Evolutionary conservation across 2,797 vertebrate genomes (phyloP).

Genomic region (Trachurus trachurus): DNA sequence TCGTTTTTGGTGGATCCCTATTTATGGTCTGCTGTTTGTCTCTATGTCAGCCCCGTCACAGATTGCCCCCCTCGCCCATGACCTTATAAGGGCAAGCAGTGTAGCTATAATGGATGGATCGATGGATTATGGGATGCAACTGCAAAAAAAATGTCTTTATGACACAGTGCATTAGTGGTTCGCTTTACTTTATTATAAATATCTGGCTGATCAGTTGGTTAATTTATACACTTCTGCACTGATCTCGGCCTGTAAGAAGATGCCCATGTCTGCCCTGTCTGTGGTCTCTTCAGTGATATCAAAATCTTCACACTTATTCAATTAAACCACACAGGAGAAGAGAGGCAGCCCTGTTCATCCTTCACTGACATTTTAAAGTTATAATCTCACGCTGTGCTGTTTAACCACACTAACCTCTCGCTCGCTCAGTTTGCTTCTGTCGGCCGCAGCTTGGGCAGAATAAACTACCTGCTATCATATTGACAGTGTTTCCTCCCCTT

Average conservation of each 20-base stretch:
- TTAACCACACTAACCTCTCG: slow-evolving; percentile 62
- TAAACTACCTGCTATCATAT: background rate
- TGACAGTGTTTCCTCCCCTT: background rate
- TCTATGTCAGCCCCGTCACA: too few species aligned
- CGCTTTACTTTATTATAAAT: background rate
- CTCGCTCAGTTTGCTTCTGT: slow-evolving; percentile 6
- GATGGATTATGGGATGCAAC: too few species aligned
- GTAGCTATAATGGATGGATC: too few species aligned
- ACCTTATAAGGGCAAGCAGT: too few species aligned
- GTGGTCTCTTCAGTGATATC: background rate
- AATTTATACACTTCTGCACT: background rate
- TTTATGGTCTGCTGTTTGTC: too few species aligned
- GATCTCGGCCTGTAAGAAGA: background rate
- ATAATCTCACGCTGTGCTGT: slow-evolving; percentile 23
- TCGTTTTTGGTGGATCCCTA: too few species aligned
- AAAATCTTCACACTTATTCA: background rate
- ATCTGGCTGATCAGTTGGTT: background rate
- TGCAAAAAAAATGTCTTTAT: background rate
- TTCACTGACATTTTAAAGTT: background rate
- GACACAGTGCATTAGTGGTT: background rate
- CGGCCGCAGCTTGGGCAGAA: background rate
- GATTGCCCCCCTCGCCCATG: too few species aligned
- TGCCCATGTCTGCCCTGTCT: background rate
- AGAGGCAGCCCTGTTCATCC: background rate
- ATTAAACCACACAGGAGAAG: slow-evolving; percentile 6